Evolutionary conservation across 1,140 invertebrate species (phyloP), one percentile per base, ranked within the genome.

Genomic region (Brevipalpus yothersi): DNA sequence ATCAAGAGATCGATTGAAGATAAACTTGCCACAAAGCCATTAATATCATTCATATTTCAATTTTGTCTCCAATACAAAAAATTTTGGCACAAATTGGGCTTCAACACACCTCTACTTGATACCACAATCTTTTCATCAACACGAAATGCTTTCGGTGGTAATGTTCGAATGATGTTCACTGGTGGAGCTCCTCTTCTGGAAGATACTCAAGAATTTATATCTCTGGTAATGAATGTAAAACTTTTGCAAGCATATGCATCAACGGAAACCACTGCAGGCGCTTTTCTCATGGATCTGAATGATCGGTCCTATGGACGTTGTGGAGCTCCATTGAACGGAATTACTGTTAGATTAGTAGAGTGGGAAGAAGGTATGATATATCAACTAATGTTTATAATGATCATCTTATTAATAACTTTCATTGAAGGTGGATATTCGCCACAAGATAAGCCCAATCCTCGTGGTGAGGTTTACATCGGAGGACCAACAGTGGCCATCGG

Each of bases 111-210:
- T 51, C 17, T 64, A 8, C 41, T 61, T 15, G 56, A 62, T 42
- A n/a, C 17, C 13, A n/a, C 61, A 5, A 73, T 91, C 56, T 92
- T 91, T 72, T 76, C 76, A 51, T 79, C 80, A 62, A 82, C 92
- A 21, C 78, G 79, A 49, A 76, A 79, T 61, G 73, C 86, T 60
- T 77, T 98, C 63, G 94, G 94, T 51, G 92, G 93, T 7, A 75
- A 78, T 42, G 74, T 98, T 39, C 76, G 89, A 17, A 72, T 90
- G 53, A 82, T 97, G 69, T 78, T 96, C 56, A 80, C 79, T 17
- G 94, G 94, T 58, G 91, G 93, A 82, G 94, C 94, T 42, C 91
- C 93, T 23, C 75, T 98, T 0, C 86, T 87, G 15, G 80, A 86
- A 4, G 89, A 95, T 67, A 96, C 92, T 12, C 92, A 97, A 68